Evolutionary conservation across 2,113 vertebrate species (phyloP).

Genomic region (Poicephalus gulielmi): DNA sequence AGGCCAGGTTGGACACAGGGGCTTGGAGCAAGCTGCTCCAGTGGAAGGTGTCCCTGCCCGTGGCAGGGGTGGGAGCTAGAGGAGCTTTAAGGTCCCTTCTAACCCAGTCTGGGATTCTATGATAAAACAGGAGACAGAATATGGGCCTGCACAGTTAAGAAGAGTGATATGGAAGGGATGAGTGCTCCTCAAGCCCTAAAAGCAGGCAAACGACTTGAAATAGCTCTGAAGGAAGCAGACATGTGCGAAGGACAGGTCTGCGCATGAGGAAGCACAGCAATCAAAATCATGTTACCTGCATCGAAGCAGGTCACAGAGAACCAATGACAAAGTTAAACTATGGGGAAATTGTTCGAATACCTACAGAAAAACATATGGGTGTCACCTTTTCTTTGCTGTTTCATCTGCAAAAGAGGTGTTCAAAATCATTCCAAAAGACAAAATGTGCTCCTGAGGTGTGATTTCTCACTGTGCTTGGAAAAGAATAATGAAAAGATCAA

Average conservation of each 20-base stretch:
- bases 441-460: neutral
- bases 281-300: neutral
- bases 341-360: neutral
- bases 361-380: neutral
- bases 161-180: neutral
- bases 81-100: neutral
- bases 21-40: neutral
- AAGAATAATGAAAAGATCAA: neutral
- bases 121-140: neutral
- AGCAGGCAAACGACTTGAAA: neutral
- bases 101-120: neutral
- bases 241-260: neutral
- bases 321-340: neutral
- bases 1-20: no score
- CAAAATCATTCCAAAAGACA: neutral
- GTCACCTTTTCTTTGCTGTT: neutral
- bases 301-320: neutral
- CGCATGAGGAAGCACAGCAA: neutral
- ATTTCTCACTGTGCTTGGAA: constrained; percentile 6
- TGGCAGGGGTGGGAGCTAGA: neutral
- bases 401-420: neutral
- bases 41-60: neutral
- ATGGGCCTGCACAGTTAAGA: neutral
- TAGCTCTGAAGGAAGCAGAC: neutral
- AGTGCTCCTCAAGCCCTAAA: neutral